These are phyloP conservation scores for Autographa gamma DNA, from an alignment of 2,888 invertebrate genomes.

Conservation along the genomic window DNA sequence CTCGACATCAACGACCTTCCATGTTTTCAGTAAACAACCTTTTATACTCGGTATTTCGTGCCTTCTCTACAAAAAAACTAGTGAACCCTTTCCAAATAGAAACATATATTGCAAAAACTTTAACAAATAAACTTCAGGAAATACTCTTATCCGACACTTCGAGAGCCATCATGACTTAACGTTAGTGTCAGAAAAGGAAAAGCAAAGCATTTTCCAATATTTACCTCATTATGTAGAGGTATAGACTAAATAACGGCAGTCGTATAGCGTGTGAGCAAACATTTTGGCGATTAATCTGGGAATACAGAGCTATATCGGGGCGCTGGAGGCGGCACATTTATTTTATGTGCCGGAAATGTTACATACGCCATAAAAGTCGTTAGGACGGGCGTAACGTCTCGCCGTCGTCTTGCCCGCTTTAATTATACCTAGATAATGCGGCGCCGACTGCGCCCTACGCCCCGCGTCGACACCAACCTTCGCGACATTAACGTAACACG, in stretches of 20 bases:
- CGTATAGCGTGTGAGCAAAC: conserved; percentile 83
- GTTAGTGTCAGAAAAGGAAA: conserved; percentile 59
- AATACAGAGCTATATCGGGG: conserved; percentile 81
- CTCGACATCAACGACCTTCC: conserved; percentile 48
- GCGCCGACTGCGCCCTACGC: conserved; percentile 77
- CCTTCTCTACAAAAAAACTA: conserved; percentile 42
- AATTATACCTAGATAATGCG: conserved; percentile 87
- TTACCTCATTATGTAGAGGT: conserved; percentile 76
- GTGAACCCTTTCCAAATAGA: conserved; percentile 48
- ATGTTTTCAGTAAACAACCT: conserved; percentile 45
- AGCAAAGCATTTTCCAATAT: conserved; percentile 71
- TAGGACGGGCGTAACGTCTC: conserved; percentile 88
- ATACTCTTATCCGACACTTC: conserved; percentile 53
- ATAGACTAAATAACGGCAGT: conserved; percentile 74
- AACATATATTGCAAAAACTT: conserved; percentile 58
- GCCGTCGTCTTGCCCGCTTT: conserved; percentile 87
- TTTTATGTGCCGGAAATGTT: conserved; percentile 88
- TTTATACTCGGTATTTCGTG: conserved; percentile 42
- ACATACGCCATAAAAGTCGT: conserved; percentile 89
- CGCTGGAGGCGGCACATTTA: conserved; percentile 87
- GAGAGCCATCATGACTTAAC: conserved; percentile 56
- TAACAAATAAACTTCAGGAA: conserved; percentile 54
- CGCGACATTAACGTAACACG: conserved; percentile 80
- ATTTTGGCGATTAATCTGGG: conserved; percentile 86
- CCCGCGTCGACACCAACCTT: conserved; percentile 63